Percentiles rank a stretch among this genome's conserved stretches.
These are phyloP conservation scores for Tetrapedia diversipes DNA, from an alignment of 2,888 invertebrate genomes.

Conservation along the genomic window DNA sequence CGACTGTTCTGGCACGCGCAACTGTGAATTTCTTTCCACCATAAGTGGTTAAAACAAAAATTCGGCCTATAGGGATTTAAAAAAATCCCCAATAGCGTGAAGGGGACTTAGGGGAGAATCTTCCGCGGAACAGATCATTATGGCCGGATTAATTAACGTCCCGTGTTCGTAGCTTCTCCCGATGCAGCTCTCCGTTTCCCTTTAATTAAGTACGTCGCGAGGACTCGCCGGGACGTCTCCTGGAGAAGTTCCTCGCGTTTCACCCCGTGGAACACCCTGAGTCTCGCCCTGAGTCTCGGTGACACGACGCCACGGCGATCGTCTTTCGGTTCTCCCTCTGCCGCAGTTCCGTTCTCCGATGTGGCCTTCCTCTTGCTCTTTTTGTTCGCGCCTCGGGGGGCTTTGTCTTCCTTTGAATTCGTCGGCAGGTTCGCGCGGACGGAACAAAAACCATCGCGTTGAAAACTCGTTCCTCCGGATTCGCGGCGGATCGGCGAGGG, in stretches of 20 bases:
- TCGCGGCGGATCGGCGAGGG: not conserved
- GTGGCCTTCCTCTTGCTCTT: no score
- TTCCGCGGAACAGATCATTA: not conserved
- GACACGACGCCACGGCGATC: no score
- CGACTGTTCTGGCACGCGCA: no score
- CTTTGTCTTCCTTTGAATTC: not conserved
- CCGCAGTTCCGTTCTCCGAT: not conserved
- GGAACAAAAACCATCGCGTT: not conserved
- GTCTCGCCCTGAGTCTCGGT: no score
- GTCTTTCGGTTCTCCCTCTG: not conserved
- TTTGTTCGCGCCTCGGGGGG: no score
- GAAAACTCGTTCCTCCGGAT: not conserved
- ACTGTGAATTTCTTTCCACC: no score
- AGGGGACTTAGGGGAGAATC: no score
- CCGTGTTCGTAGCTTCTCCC: not conserved
- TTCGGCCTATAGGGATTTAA: no score
- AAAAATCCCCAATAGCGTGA: not conserved
- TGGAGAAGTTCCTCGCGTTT: constrained; percentile 5
- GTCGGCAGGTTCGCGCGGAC: not conserved
- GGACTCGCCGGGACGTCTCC: not conserved
- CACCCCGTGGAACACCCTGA: not conserved
- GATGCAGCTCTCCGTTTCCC: constrained; percentile 3
- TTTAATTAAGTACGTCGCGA: constrained; percentile 12
- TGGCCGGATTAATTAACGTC: constrained; percentile 31
- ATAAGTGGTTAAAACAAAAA: no score